Evolutionary conservation across 35 echinoderm and acorn worm genomes (phyloP).

Genomic region (Apostichopus californicus): DNA sequence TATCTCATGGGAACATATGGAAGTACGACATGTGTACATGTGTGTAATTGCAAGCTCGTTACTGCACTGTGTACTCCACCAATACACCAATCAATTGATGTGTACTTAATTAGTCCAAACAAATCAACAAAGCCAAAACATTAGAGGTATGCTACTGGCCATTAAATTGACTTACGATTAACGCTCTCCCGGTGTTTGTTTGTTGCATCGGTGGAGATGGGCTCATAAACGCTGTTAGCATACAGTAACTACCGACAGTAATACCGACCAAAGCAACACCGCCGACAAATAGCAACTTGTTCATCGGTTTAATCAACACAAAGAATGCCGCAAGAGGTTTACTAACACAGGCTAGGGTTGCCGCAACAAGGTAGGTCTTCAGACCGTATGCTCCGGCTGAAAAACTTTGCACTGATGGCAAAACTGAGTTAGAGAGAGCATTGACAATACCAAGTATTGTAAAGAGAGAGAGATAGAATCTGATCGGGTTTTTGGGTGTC

Average conservation of each 20-base stretch:
- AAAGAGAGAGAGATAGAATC: constrained; percentile 60
- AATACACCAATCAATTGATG: too few species aligned
- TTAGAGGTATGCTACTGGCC: neutral
- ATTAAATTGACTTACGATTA: constrained; percentile 72
- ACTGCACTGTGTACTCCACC: too few species aligned
- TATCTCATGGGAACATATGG: too few species aligned
- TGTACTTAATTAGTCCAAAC: too few species aligned
- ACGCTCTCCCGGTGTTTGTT: constrained; percentile 46
- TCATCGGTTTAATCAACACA: constrained; percentile 69
- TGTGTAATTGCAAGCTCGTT: too few species aligned
- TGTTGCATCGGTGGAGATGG: constrained; percentile 83
- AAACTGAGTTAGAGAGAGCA: constrained; percentile 79
- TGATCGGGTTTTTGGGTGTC: neutral
- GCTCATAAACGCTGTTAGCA: constrained; percentile 75
- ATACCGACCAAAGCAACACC: constrained; percentile 59
- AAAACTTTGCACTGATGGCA: constrained; percentile 91
- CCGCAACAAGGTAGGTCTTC: constrained; percentile 84
- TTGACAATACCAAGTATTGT: constrained; percentile 70
- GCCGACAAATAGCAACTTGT: constrained; percentile 61
- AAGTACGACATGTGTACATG: too few species aligned
- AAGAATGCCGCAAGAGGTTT: constrained; percentile 81
- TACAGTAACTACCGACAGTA: constrained; percentile 62
- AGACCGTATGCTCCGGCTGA: constrained; percentile 78
- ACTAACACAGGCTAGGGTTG: constrained; percentile 74
- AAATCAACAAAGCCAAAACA: too few species aligned